Conservation (phyloP, 2,113 vertebrate genomes). For the Elephantulus edwardii region DNA sequence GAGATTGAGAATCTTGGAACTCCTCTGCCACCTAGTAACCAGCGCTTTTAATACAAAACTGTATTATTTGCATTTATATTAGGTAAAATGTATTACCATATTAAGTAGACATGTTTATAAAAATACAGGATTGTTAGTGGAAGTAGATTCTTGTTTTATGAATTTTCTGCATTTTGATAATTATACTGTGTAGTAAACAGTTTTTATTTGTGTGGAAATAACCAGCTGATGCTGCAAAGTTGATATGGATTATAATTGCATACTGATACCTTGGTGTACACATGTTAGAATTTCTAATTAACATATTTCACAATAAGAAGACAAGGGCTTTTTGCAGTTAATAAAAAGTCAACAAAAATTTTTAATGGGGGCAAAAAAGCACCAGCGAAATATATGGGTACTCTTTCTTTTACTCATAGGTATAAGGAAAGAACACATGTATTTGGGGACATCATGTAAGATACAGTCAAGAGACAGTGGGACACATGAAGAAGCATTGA, state of each 20-base stretch:
- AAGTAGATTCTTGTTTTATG: background rate
- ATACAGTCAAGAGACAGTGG: background rate
- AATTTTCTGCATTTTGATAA: background rate
- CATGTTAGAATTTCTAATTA: background rate
- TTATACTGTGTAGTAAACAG: background rate
- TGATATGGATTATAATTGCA: background rate
- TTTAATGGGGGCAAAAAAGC: background rate
- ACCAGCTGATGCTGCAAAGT: background rate
- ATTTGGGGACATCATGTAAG: background rate
- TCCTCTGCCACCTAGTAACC: background rate
- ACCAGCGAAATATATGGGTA: background rate
- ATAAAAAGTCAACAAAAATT: background rate
- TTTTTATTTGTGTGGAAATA: background rate
- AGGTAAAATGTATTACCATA: background rate
- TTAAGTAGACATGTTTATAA: background rate
- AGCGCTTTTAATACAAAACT: background rate
- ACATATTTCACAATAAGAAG: background rate
- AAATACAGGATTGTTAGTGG: background rate
- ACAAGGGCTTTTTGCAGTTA: background rate
- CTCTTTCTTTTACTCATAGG: slow-evolving; percentile 21
- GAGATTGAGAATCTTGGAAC: background rate
- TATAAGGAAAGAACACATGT: background rate
- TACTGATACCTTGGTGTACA: background rate
- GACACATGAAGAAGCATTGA: background rate
- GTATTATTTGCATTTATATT: background rate